Base-by-base conservation (phyloP, 2,888 invertebrate species). In the Agrotis exclamationis region DNA sequence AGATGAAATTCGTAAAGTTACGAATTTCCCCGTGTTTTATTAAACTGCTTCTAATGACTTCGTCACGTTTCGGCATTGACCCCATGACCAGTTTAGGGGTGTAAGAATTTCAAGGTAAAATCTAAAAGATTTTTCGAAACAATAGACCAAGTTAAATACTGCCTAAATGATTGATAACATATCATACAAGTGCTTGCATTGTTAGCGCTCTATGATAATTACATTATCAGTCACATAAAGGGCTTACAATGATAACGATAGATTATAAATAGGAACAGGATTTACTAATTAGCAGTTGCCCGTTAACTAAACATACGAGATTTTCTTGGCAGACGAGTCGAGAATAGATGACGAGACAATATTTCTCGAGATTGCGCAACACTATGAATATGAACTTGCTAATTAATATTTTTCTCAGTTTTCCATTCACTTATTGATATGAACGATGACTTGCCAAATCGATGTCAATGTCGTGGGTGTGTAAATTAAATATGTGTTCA, bases 151-250 rank as follows among this genome's bases (percentile, higher is more conserved):
- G 14, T 28, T 33, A 22, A 13, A 45, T 24, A 48, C 1, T 71
- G 9, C 45, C 45, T 74, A 57, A 72, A 79, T 74, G 73, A 79
- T 72, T 62, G 56, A 79, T 79, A 74, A 57, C 13, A 22, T 58
- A 71, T 79, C 54, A 28, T 0, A 39, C 45, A 24, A 72, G 56
- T 70, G 20, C 16, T 18, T 57, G 56, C 20, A 58, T 47, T 70
- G 39, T 60, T 24, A 28, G 20, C 45, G n/a, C 39, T 56, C 48
- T 44, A 50, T 56, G 45, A 72, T 60, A 72, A 56, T 60, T 45
- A 39, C 22, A 60, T 60, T 57, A 74, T 60, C 73, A 60, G 60
- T 28, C 48, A 70, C 72, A 56, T 18, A 71, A 60, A 47, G 33
- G 14, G 57, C 33, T 22, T 70, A 50, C 11, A 50, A 1, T 44